Evolutionary conservation across 2,113 vertebrate species (phyloP), one percentile per base, ranked within the genome.

Genomic region (Malurus cyaneus): DNA sequence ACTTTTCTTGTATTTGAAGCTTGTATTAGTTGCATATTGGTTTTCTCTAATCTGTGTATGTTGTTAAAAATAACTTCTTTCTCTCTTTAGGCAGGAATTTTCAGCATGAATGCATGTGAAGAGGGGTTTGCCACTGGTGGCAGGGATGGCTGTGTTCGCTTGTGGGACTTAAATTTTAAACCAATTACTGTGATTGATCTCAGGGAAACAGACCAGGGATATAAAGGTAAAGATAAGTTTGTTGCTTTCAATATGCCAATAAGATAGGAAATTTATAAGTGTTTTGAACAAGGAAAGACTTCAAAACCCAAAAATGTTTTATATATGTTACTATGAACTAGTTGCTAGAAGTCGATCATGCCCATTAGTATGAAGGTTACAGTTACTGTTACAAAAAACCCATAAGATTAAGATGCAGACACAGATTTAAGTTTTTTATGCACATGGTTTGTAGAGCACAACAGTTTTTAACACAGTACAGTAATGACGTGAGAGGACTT

Each of bases 101-200:
- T 99, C 98, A 99, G 99, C 97, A 99, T 99, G 99, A 99, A 99
- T 97, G 99, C 99, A 36, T 99, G 99, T 79, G 99, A 99, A 97
- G 99, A 99, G 96, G 99, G 99, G 64, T 99, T 99, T 96, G 99
- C 99, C 96, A 99, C 99, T 52, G 99, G 99, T 91, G 99, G 99
- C 86, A 98, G 99, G 93, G 99, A 99, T 84, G 99, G 99, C 93
- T 99, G 99, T 64, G 98, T 99, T 97, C 98, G 99, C 72, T 97
- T 99, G 96, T 99, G 99, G 99, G 99, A 99, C 98, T 98, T 99
- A 98, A 99, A 98, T 98, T 99, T 99, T 98, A 99, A 99, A 98
- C 99, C 99, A 97, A 99, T 99, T 98, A 99, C 99, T 98, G 98
- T 99, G 98, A 99, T 99, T 97, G 99, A 99, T 98, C 99, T 99